These are phyloP conservation scores for Drosophila biarmipes DNA, from an alignment of 1,140 invertebrate species.

Conservation along the genomic window DNA sequence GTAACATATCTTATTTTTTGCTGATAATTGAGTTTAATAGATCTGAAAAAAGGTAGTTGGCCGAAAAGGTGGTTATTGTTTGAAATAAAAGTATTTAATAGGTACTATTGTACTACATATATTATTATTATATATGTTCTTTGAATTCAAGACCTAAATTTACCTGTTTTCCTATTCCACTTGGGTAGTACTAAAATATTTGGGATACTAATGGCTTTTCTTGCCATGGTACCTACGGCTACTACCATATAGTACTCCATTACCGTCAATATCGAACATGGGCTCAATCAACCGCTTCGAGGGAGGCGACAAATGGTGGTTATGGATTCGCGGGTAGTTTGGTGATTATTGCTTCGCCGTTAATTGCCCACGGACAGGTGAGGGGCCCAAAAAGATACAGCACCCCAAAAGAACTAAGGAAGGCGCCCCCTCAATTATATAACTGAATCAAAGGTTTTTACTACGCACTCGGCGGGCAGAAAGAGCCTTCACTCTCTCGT, in stretches of 20 bases:
- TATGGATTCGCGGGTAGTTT: slow-evolving; percentile 2
- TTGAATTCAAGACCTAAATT: too few relatives aligned
- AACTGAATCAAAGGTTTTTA: slow-evolving; percentile 61
- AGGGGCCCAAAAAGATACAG: background rate
- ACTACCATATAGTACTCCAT: slow-evolving; percentile 13
- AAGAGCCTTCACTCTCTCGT: slow-evolving; percentile 1
- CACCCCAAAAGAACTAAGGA: slow-evolving; percentile 5
- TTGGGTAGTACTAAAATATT: background rate
- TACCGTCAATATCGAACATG: background rate
- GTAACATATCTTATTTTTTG: too few relatives aligned
- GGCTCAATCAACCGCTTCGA: slow-evolving; percentile 9
- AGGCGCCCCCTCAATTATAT: slow-evolving; percentile 41
- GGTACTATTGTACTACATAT: too few relatives aligned
- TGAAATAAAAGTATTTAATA: too few relatives aligned
- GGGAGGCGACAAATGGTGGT: background rate
- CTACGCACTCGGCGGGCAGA: slow-evolving; percentile 30
- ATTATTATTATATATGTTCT: too few relatives aligned
- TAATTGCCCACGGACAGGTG: slow-evolving; percentile 29
- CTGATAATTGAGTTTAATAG: too few relatives aligned
- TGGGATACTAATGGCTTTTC: background rate
- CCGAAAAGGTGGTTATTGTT: too few relatives aligned
- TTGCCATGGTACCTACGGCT: slow-evolving; percentile 1
- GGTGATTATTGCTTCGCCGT: slow-evolving; percentile 21
- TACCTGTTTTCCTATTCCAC: too few relatives aligned
- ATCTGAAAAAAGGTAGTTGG: too few relatives aligned